Conservation (phyloP, 2,113 vertebrate species). For the Henicopernis longicauda region DNA sequence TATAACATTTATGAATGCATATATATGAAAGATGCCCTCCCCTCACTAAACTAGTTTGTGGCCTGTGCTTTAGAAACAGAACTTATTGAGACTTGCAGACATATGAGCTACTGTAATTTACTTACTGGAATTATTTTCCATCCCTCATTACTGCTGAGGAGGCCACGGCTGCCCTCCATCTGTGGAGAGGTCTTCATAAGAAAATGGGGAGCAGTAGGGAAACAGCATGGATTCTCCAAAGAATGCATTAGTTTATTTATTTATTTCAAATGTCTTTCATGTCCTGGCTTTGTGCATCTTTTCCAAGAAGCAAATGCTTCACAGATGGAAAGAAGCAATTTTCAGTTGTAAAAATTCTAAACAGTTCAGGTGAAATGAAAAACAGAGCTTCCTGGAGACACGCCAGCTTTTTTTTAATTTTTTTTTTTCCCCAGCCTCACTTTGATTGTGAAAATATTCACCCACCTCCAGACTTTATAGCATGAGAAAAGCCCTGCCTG, state of each 20-base stretch:
- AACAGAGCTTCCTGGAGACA: slow-evolving; percentile 51
- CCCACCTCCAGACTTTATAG: slow-evolving; percentile 1
- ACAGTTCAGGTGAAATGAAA: slow-evolving; percentile 70
- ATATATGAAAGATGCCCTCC: neutral
- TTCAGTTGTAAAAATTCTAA: slow-evolving; percentile 65
- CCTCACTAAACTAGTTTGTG: neutral
- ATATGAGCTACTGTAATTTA: slow-evolving; percentile 14
- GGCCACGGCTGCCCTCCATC: slow-evolving; percentile 37
- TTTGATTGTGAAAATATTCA: slow-evolving; percentile 59
- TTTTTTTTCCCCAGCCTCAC: neutral
- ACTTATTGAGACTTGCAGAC: neutral
- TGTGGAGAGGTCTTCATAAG: slow-evolving; percentile 32
- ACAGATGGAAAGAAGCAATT: slow-evolving; percentile 60
- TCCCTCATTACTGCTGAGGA: neutral
- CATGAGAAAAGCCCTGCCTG: slow-evolving; percentile 36
- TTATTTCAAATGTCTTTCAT: slow-evolving; percentile 59
- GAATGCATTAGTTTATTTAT: slow-evolving; percentile 58
- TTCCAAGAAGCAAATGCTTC: slow-evolving; percentile 61
- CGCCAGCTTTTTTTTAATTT: neutral
- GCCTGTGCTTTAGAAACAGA: neutral
- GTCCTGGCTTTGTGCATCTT: slow-evolving; percentile 60
- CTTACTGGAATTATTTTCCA: neutral
- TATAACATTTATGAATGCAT: neutral
- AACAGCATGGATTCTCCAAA: slow-evolving; percentile 60
- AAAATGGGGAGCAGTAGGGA: slow-evolving; percentile 54